Conservation (phyloP, 2,797 vertebrate species). For the Myotis findleyi region DNA sequence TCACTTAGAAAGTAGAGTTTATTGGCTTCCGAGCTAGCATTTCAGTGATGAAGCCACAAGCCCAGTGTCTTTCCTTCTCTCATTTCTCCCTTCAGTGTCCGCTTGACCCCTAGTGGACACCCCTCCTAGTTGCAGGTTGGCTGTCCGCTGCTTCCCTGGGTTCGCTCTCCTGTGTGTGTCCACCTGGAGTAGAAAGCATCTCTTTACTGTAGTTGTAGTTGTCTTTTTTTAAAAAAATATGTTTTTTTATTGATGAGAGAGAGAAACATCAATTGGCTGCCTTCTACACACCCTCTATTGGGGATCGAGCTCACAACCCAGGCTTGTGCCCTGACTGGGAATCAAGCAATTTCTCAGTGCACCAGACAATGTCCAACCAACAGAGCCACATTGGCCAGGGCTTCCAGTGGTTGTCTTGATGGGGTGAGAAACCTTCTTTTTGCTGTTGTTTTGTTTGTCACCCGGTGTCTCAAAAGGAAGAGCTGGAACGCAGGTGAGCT, state of each 20-base stretch:
- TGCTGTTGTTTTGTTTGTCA: not conserved
- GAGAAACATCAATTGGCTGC: not conserved
- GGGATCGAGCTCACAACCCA: not conserved
- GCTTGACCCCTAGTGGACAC: not conserved
- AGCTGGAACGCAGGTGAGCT: not conserved
- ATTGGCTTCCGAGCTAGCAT: not conserved
- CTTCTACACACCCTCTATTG: not conserved
- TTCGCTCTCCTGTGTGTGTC: not conserved
- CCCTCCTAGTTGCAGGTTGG: not conserved
- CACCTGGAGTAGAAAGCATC: not conserved
- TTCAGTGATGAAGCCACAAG: not conserved
- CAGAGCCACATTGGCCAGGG: not conserved
- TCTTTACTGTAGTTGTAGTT: not conserved
- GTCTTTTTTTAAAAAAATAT: not conserved
- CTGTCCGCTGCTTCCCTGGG: not conserved
- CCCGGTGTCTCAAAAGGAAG: not conserved
- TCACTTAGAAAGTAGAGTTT: not conserved
- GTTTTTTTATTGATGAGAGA: not conserved
- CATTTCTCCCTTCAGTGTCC: not conserved
- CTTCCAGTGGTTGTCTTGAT: not conserved
- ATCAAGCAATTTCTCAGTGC: not conserved
- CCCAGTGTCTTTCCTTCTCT: not conserved
- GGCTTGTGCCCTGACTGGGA: not conserved
- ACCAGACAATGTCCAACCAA: not conserved
- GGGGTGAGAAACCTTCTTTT: not conserved